Evolutionary conservation across 2,113 vertebrate genomes (phyloP).

Genomic region (Mesitornis unicolor): DNA sequence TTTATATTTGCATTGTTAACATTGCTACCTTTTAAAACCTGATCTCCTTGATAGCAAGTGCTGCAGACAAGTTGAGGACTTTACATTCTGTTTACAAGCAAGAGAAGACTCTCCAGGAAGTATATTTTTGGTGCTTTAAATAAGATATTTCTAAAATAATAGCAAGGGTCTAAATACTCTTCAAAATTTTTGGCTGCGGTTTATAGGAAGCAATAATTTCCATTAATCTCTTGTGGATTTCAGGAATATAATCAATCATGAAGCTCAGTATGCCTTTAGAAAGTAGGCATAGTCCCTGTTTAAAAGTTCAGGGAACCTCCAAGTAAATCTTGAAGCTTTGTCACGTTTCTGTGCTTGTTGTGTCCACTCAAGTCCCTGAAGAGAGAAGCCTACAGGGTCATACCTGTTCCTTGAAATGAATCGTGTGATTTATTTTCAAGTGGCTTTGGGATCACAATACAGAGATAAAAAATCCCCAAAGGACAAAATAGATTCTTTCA

Average conservation of each 20-base stretch:
- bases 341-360: neutral
- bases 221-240: neutral
- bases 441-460: conserved; percentile 21
- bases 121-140: neutral
- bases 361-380: neutral
- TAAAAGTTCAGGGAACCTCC: neutral
- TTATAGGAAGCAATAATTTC: neutral
- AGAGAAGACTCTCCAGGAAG: neutral
- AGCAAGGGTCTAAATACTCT: neutral
- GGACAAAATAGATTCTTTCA: conserved; percentile 40
- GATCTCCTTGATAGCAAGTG: neutral
- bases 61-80: neutral
- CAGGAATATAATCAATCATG: neutral
- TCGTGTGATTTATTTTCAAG: conserved; percentile 25
- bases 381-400: conserved; percentile 25
- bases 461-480: conserved; percentile 6
- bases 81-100: neutral
- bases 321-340: neutral
- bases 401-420: conserved; percentile 62
- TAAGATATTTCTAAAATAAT: neutral
- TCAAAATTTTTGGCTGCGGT: neutral
- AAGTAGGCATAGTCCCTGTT: neutral
- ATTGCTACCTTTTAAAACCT: neutral
- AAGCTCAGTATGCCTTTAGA: neutral
- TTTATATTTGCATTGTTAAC: neutral